Conservation (phyloP, 2,113 vertebrate species). For the Spea bombifrons region DNA sequence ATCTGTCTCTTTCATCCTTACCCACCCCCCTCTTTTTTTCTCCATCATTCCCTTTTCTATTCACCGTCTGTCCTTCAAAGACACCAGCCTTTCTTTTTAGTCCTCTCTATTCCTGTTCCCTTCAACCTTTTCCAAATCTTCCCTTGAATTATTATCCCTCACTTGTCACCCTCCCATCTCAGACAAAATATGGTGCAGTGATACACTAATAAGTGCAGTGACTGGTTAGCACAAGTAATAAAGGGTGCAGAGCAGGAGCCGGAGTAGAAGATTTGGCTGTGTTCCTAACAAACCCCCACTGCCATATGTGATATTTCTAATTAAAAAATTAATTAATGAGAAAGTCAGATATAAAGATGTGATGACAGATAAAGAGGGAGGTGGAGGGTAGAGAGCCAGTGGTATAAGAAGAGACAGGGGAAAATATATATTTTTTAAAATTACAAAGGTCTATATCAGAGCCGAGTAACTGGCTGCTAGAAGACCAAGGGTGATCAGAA, state of each 20-base stretch:
- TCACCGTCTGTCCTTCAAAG: not conserved
- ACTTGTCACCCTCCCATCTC: not conserved
- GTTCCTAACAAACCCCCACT: slow-evolving; percentile 41
- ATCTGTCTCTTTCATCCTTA: slow-evolving; percentile 23
- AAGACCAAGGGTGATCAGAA: no score
- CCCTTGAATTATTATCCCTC: not conserved
- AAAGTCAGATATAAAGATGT: slow-evolving; percentile 42
- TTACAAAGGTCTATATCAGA: not conserved
- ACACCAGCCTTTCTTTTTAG: not conserved
- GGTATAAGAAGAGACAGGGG: not conserved
- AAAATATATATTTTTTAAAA: not conserved
- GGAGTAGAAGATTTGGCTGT: slow-evolving; percentile 23
- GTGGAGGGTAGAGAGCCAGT: not conserved
- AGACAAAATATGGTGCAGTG: not conserved
- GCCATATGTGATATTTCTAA: slow-evolving; percentile 47
- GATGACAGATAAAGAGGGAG: slow-evolving; percentile 33
- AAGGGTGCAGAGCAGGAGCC: slow-evolving; percentile 10
- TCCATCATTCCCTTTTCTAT: slow-evolving; percentile 5
- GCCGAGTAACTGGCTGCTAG: no score
- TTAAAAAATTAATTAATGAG: slow-evolving; percentile 48
- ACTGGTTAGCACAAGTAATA: not conserved
- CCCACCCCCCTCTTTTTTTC: slow-evolving; percentile 23
- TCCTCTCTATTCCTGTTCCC: not conserved
- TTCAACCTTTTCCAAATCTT: not conserved
- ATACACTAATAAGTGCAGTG: not conserved